These are phyloP conservation scores for Leucosticte australis DNA, from an alignment of 2,113 vertebrate genomes.

Conservation along the genomic window DNA sequence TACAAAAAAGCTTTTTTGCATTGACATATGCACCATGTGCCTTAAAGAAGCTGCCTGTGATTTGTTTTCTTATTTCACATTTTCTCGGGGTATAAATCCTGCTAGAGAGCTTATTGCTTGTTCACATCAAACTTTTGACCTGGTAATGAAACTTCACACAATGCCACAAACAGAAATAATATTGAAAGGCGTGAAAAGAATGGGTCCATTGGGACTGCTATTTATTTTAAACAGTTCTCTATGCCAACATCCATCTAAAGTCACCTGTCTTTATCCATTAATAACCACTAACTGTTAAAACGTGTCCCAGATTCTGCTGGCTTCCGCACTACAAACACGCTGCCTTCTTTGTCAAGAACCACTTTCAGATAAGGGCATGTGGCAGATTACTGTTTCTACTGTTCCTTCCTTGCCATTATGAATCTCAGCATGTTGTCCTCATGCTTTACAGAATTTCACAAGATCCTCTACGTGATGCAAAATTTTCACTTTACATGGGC, in stretches of 20 bases:
- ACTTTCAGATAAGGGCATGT: conserved; percentile 50
- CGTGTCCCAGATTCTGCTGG: conserved; percentile 29
- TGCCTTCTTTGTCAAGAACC: conserved; percentile 41
- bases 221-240: background rate
- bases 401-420: conserved; percentile 46
- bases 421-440: conserved; percentile 56
- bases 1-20: background rate
- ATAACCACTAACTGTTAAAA: conserved; percentile 32
- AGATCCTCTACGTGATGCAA: conserved; percentile 57
- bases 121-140: background rate
- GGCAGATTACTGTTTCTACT: conserved; percentile 56
- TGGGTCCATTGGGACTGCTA: background rate
- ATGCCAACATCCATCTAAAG: background rate
- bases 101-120: background rate
- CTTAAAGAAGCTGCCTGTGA: background rate
- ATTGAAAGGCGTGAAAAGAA: background rate
- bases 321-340: background rate
- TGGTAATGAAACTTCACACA: conserved; percentile 3
- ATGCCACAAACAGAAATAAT: background rate
- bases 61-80: background rate
- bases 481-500: conserved; percentile 64
- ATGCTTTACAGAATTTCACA: conserved; percentile 63
- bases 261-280: conserved; percentile 13
- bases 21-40: background rate
- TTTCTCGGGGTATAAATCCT: background rate